A percentile compares a stretch with the other conserved stretches of the same genome.
phyloP scores from a whole-genome alignment of 2,888 invertebrate genomes.

The Unio pictorum region DNA sequence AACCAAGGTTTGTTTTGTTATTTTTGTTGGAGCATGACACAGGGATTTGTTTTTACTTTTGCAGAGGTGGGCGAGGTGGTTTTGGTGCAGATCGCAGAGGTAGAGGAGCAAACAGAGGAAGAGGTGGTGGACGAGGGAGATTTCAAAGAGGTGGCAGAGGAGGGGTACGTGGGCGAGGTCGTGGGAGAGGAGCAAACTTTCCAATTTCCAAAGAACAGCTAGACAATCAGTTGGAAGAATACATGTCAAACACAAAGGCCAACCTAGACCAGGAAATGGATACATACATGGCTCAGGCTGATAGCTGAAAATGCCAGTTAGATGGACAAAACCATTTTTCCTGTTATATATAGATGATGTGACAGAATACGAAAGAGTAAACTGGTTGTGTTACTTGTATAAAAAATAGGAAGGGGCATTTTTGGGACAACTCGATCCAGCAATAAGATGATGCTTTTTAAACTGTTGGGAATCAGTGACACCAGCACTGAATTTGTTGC shows the following conservation, averaged over 20 bases:
- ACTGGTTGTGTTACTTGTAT: too few species aligned
- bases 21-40: conserved; percentile 30
- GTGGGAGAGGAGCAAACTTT: conserved; percentile 40
- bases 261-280: conserved; percentile 77
- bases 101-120: conserved; percentile 7
- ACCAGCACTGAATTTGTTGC: too few species aligned
- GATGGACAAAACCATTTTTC: too few species aligned
- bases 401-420: too few species aligned
- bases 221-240: conserved; percentile 81
- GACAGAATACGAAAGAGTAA: too few species aligned
- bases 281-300: conserved; percentile 75
- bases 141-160: conserved; percentile 39
- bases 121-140: conserved; percentile 17
- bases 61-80: conserved; percentile 8
- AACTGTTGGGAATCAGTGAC: too few species aligned
- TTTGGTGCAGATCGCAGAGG: conserved; percentile 13
- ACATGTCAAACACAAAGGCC: conserved; percentile 80
- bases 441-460: too few species aligned
- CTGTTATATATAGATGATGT: too few species aligned
- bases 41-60: conserved; percentile 25
- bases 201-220: conserved; percentile 75
- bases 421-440: too few species aligned
- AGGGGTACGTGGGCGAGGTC: conserved; percentile 35
- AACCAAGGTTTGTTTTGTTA: too few species aligned
- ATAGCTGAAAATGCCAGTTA: conserved; percentile 6